Evolutionary conservation across 2,888 invertebrate genomes (phyloP).

Genomic region (Drosophila multiciliata): DNA sequence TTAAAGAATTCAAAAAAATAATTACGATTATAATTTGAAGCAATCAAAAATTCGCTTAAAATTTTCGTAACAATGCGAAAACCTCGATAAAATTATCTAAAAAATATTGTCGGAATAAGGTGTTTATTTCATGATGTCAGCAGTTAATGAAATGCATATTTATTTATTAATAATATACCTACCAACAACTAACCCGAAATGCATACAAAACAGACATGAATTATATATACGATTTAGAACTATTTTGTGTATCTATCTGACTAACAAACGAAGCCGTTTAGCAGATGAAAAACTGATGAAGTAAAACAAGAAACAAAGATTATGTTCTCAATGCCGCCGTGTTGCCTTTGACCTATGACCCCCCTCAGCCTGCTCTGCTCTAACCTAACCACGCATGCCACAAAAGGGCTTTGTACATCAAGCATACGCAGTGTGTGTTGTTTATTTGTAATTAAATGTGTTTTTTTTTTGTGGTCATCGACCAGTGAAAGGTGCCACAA

Average conservation of each 20-base stretch:
- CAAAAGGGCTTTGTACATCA: conserved; percentile 30
- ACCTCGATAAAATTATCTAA: neutral
- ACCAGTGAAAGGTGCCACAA: conserved; percentile 52
- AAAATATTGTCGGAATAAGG: neutral
- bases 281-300: conserved; percentile 7
- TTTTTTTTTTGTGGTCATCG: conserved; percentile 31
- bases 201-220: conserved; percentile 46
- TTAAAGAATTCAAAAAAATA: neutral
- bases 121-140: conserved; percentile 30
- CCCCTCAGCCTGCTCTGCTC: conserved; percentile 10
- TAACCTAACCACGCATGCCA: conserved; percentile 5
- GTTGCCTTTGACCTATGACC: conserved; percentile 50
- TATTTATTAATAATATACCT: conserved; percentile 40
- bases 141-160: conserved; percentile 22
- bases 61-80: neutral
- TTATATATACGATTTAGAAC: conserved; percentile 28
- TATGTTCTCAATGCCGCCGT: conserved; percentile 9
- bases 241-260: conserved; percentile 31
- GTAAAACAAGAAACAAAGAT: neutral
- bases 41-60: neutral
- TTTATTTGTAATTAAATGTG: neutral
- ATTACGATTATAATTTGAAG: neutral
- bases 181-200: conserved; percentile 35
- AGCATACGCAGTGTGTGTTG: conserved; percentile 36
- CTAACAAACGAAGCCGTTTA: conserved; percentile 28